Base-by-base conservation (phyloP, 2,113 vertebrate species). In the Macheiramphus alcinus region DNA sequence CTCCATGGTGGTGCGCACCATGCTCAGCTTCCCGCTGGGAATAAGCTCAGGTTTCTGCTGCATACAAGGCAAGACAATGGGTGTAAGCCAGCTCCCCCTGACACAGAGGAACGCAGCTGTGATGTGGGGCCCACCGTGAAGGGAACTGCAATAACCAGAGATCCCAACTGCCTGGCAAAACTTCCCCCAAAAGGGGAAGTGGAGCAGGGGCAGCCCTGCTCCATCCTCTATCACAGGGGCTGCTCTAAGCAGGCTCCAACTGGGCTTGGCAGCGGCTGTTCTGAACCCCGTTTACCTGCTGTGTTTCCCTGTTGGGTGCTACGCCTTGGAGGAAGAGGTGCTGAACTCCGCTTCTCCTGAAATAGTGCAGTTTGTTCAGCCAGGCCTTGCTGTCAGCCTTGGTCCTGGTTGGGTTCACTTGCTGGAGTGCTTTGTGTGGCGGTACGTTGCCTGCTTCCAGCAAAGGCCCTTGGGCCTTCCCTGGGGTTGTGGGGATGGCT, bases 1-100 rank as follows among this genome's bases (percentile, higher is more conserved):
- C 53, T 99, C 99, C 7, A 99, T 99, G 25, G 99, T 99, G 80
- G 96, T 98, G 74, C 96, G 96, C 16, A 99, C 99, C 98, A 99
- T 97, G 38, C 98, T 98, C 92, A 99, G 97, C 97, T 98, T 99
- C 94, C 98, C 98, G 3, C 95, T 97, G 73, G 99, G 98, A 32
- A 99, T 98, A 67, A 98, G 97, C 80, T 98, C 97, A 21, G 98
- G 66, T 66, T 98, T 98, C 90, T 27, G 90, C 91, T 75, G 78
- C 9, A 23, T 58, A 75, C 90, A 83, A 98, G 95, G 59, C 87
- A 95, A 98, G 78, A 92, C 32, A 96, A 86, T 19, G 50, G 83
- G 40, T 89, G 42, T 96, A 66, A 87, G 31, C 22, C 2, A 1
- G 52, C 27, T 91, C 53, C 16, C 72, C 21, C 7, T 0, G 4